Evolutionary conservation across 2,113 vertebrate genomes (phyloP), one percentile per base, ranked within the genome.

Genomic region (Telmatochromis sp.): DNA sequence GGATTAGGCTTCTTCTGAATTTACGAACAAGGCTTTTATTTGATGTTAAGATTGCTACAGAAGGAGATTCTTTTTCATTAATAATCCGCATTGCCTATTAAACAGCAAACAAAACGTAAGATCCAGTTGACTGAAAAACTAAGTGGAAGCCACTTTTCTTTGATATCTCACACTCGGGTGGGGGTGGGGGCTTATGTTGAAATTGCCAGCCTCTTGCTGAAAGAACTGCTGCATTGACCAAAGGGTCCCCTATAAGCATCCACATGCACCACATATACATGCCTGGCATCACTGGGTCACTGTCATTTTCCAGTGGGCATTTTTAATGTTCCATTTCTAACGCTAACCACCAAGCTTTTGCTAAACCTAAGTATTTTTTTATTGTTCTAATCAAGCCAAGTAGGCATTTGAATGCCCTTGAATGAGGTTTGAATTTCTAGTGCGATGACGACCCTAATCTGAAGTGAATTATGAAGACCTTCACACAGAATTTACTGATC

Each of bases 291-390:
- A 71, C 7, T 40, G 65, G 12, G 35, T 23, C n/a, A 71, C n/a
- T 71, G 65, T 71, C 35, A 71, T 42, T 71, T 71, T 71, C 21
- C 13, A 4, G 7, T 71, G 65, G n/a, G 0, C 7, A 42, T 14
- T 0, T 0, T 37, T 37, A 23, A 15, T 42, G 37, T 1, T 68
- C 2, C 1, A 42, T 23, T 42, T 71, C 0, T 6, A 42, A 9
- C 5, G 4, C 35, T 0, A 71, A 71, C 65, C 65, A 71, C 3
- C 7, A 15, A 42, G 40, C 37, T 15, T 71, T 71, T 71, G 37
- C 37, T 71, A 42, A 42, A 23, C 65, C n/a, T 71, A 35, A 63
- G 17, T 12, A 19, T 17, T 40, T 42, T 37, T 71, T 42, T 71
- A 26, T 42, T 71, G 1, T 42, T 9, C 8, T 42, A 71, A 42